Evolutionary conservation across 2,888 invertebrate species (phyloP), one percentile per base, ranked within the genome.

Genomic region (Plagiodera versicolora): DNA sequence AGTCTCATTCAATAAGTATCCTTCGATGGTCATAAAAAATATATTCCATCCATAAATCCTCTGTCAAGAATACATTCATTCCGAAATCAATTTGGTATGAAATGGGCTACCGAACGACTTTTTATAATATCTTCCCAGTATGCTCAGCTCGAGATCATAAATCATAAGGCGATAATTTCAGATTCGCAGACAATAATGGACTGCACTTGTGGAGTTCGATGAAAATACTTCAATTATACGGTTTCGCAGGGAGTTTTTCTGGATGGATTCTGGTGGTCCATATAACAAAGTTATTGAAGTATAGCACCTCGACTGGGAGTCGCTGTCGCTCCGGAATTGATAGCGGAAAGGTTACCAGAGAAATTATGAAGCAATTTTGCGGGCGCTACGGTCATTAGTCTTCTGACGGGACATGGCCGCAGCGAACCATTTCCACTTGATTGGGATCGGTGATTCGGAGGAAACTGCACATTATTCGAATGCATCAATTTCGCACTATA

Each of bases 301-400:
- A 73, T 73, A 66, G 73, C 72, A 73, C 71, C 74, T 74, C 69
- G 70, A 68, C 65, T 67, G 70, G 72, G 70, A 70, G 66, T 67
- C 59, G 68, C 73, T 67, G 70, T 73, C 75, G 72, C 71, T 69
- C 70, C 69, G 69, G 72, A 78, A 79, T 78, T 79, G 78, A 79
- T 79, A 77, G 77, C 75, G 75, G 76, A 78, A 78, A 77, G 79
- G 79, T 78, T 79, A 77, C 76, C 72, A 67, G 75, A 75, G 79
- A 77, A 80, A 80, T 80, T 79, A 80, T 80, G 80, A 80, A 79
- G 78, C 78, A 80, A 79, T 80, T 78, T 78, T 76, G 79, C 74
- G 78, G 78, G 77, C 74, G 76, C 76, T 71, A 73, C 71, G 70
- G 75, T 78, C 77, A 79, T 79, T 79, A 79, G 77, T 79, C 77